Conservation (phyloP, 92 coral and sea anemone genomes). For the Umimayanthus chanpuru region DNA sequence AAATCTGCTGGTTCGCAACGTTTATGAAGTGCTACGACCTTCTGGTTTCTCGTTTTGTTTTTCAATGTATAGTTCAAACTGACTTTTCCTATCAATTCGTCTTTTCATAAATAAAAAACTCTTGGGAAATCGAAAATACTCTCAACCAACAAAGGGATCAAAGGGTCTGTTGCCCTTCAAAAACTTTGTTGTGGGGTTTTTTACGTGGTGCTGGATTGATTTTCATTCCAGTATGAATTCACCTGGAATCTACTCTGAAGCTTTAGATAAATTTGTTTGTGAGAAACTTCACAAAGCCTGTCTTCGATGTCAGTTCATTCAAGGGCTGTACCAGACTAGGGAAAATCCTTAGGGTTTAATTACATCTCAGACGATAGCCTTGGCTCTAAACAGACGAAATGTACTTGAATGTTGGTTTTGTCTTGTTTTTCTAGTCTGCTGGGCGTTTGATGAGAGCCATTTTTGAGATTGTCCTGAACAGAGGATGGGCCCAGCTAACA, state of each 20-base stretch:
- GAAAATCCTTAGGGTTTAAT: not conserved
- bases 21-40: no score
- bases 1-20: no score
- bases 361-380: not conserved
- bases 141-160: no score
- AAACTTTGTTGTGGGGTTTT: not conserved
- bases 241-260: not conserved
- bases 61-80: no score
- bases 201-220: not conserved
- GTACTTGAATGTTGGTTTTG: not conserved
- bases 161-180: no score
- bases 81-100: no score
- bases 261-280: not conserved
- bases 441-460: constrained; percentile 95
- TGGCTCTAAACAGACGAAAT: not conserved
- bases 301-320: no score
- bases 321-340: not conserved
- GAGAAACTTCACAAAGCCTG: not conserved
- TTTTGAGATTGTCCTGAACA: constrained; percentile 96
- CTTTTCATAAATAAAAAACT: no score
- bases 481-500: constrained; percentile 99
- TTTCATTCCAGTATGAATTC: not conserved
- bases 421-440: constrained; percentile 71
- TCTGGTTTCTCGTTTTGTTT: no score
- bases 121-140: no score